phyloP scores from a whole-genome alignment of 1,140 invertebrate species.

The Zaprionus tsacasi region DNA sequence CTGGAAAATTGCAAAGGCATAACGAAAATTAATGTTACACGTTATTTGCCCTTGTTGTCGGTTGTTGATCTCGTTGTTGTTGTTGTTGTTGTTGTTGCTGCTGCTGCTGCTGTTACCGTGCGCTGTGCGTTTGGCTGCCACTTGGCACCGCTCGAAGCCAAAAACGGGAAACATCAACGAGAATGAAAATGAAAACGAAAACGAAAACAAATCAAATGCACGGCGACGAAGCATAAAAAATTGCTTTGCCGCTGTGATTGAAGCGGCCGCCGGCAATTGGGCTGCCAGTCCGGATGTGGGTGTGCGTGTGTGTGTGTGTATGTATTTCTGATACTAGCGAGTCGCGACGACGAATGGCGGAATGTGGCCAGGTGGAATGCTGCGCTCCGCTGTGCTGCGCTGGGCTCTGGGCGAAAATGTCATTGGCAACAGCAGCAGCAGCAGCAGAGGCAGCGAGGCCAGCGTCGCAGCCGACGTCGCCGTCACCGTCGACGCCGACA shows the following conservation, averaged over 20 bases:
- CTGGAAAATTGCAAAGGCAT: slow-evolving; percentile 28
- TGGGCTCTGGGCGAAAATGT: slow-evolving; percentile 56
- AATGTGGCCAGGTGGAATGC: slow-evolving; percentile 13
- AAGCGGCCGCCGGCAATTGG: slow-evolving; percentile 41
- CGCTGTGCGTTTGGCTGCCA: slow-evolving; percentile 22
- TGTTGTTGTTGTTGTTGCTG: slow-evolving; percentile 7
- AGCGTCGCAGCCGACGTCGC: background rate
- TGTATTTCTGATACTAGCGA: background rate
- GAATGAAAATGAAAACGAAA: slow-evolving; percentile 52
- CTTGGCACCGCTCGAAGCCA: slow-evolving; percentile 37
- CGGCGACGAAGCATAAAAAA: slow-evolving; percentile 64
- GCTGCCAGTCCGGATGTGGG: slow-evolving; percentile 12
- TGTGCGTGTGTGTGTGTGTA: background rate
- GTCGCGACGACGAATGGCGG: background rate
- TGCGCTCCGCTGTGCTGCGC: slow-evolving; percentile 15
- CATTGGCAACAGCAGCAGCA: slow-evolving; percentile 53
- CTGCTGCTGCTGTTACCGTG: background rate
- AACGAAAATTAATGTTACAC: slow-evolving; percentile 39
- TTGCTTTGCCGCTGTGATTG: slow-evolving; percentile 63
- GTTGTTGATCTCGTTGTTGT: slow-evolving; percentile 10
- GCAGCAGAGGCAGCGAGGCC: slow-evolving; percentile 12
- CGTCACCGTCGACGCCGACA: slow-evolving; percentile 26
- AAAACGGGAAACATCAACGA: slow-evolving; percentile 34
- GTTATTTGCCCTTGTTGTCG: slow-evolving; percentile 32
- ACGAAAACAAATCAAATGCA: slow-evolving; percentile 62